These are phyloP conservation scores for Eulemur rubriventer DNA, from an alignment of 2,797 vertebrate genomes.

Conservation along the genomic window DNA sequence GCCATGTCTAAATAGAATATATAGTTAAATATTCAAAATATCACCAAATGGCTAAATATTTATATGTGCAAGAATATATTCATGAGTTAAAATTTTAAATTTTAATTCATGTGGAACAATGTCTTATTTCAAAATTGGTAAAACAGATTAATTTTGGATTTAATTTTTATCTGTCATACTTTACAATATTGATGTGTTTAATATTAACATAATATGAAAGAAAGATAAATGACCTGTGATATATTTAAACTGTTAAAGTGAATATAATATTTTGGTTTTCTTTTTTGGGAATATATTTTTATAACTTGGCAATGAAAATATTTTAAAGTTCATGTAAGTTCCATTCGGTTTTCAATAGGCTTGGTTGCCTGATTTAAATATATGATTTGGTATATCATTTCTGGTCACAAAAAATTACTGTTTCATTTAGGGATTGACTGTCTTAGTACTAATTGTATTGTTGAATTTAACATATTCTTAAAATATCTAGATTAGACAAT, in stretches of 20 bases:
- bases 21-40: conserved; percentile 15
- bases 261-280: neutral
- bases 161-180: neutral
- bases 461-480: conserved; percentile 30
- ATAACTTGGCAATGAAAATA: neutral
- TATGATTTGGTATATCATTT: neutral
- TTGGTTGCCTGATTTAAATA: conserved; percentile 33
- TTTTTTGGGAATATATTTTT: neutral
- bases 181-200: neutral
- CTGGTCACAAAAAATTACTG: conserved; percentile 25
- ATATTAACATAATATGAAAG: conserved; percentile 46
- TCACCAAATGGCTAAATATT: neutral
- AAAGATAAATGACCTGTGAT: neutral
- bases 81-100: conserved; percentile 21
- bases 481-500: neutral
- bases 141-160: conserved; percentile 33
- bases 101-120: neutral
- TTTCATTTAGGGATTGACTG: conserved; percentile 22
- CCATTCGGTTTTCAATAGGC: neutral
- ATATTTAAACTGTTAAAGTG: neutral
- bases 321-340: neutral
- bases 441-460: neutral
- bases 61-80: neutral
- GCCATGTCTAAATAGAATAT: neutral
- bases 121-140: conserved; percentile 32